Conservation (phyloP, 2,113 vertebrate genomes). For the Coracopsis vasa region DNA sequence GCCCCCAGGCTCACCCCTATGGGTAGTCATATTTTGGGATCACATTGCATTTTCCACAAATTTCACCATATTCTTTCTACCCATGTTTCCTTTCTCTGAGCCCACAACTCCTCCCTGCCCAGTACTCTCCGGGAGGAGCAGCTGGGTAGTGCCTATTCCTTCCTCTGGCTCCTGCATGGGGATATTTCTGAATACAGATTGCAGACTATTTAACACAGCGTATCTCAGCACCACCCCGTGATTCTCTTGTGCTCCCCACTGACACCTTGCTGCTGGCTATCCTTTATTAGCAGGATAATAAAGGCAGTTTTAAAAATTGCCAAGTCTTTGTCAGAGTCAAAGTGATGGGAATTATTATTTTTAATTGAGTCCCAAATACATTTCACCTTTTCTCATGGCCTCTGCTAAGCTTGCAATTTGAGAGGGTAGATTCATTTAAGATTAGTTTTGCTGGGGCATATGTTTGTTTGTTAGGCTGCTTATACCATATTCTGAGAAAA, state of each 20-base stretch:
- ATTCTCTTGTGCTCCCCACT: neutral
- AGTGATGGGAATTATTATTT: neutral
- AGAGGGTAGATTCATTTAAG: neutral
- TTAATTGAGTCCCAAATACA: neutral
- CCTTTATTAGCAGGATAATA: neutral
- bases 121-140: neutral
- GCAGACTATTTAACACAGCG: neutral
- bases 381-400: neutral
- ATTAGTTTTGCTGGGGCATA: neutral
- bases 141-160: neutral
- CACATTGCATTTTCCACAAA: neutral
- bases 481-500: neutral
- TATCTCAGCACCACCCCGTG: fast-evolving
- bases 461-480: neutral
- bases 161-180: neutral
- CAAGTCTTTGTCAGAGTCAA: neutral
- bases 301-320: neutral
- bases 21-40: neutral
- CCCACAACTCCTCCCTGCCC: neutral
- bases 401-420: neutral
- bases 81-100: neutral
- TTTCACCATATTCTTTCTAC: neutral
- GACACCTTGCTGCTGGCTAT: neutral
- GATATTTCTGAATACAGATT: neutral
- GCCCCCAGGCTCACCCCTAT: neutral